phyloP scores from a whole-genome alignment of 2,797 vertebrate genomes.

The Holocentrus rufus region DNA sequence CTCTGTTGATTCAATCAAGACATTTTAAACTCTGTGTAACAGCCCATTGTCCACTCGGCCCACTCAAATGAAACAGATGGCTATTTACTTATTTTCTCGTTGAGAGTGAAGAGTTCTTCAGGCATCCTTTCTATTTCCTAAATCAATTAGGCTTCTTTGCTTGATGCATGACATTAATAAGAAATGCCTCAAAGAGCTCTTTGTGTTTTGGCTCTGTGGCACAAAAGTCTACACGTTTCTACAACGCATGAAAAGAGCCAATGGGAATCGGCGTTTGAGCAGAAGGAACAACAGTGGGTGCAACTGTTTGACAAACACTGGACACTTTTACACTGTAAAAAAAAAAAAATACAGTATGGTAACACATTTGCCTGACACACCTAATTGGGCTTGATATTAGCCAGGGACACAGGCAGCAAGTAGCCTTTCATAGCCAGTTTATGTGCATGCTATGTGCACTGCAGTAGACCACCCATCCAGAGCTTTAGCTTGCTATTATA shows the following conservation, averaged over 20 bases:
- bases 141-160: constrained; percentile 82
- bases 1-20: constrained; percentile 89
- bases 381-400: constrained; percentile 34
- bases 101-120: constrained; percentile 77
- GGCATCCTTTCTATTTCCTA: constrained; percentile 83
- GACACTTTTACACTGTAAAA: not conserved
- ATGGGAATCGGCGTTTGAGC: constrained; percentile 10
- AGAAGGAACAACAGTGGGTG: constrained; percentile 1
- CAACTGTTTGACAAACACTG: constrained; percentile 46
- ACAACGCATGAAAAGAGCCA: constrained; percentile 30
- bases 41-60: constrained; percentile 81
- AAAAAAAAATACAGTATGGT: constrained; percentile 29
- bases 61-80: constrained; percentile 83
- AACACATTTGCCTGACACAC: constrained; percentile 39
- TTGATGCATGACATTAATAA: constrained; percentile 80
- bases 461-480: not conserved
- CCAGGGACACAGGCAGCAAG: not conserved
- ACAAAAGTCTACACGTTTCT: constrained; percentile 50
- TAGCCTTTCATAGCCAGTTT: constrained; percentile 31
- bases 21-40: constrained; percentile 84
- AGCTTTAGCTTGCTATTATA: not conserved
- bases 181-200: constrained; percentile 55
- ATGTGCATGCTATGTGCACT: not conserved
- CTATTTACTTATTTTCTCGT: constrained; percentile 82
- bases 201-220: constrained; percentile 54